A percentile compares a stretch with the other conserved stretches of the same genome.
Conservation (phyloP, 1,140 invertebrate species). For the Drosophila tropicalis region DNA sequence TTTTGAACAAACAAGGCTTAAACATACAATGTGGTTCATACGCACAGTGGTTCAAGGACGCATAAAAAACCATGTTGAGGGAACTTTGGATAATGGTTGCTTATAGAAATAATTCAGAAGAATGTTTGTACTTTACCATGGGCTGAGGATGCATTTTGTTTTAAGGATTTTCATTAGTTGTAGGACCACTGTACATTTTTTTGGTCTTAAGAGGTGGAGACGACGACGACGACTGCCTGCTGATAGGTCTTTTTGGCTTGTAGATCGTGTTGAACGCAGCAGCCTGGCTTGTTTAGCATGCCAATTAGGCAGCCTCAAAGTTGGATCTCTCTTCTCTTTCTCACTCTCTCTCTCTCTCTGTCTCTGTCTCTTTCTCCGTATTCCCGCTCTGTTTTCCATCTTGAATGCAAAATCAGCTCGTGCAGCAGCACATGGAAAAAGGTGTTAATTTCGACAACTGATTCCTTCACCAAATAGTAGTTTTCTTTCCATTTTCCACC, state of each 20-base stretch:
- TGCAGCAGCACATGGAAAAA: conserved; percentile 68
- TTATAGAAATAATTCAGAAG: too few relatives aligned
- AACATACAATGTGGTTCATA: conserved; percentile 53
- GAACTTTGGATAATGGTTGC: too few relatives aligned
- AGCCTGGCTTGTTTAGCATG: conserved; percentile 71
- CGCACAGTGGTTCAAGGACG: conserved; percentile 35
- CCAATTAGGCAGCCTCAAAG: conserved; percentile 71
- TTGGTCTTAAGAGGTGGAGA: conserved; percentile 10
- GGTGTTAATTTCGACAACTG: conserved; percentile 72
- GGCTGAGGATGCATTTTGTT: not conserved
- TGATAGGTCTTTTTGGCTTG: conserved; percentile 58
- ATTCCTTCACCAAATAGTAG: conserved; percentile 29
- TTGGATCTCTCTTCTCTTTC: conserved; percentile 32
- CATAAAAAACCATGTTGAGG: too few relatives aligned
- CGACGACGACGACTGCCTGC: conserved; percentile 40
- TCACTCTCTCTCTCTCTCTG: conserved; percentile 11
- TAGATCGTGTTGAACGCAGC: conserved; percentile 80
- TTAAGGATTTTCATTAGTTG: not conserved
- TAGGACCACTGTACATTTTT: conserved; percentile 36
- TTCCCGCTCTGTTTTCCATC: conserved; percentile 41
- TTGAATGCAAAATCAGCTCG: conserved; percentile 79
- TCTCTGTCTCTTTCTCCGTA: conserved; percentile 7
- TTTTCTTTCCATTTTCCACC: conserved; percentile 9
- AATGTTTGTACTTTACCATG: too few relatives aligned
- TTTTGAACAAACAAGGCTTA: conserved; percentile 66